Evolutionary conservation across 2,888 invertebrate species (phyloP).

Genomic region (Geophilus truncorum): DNA sequence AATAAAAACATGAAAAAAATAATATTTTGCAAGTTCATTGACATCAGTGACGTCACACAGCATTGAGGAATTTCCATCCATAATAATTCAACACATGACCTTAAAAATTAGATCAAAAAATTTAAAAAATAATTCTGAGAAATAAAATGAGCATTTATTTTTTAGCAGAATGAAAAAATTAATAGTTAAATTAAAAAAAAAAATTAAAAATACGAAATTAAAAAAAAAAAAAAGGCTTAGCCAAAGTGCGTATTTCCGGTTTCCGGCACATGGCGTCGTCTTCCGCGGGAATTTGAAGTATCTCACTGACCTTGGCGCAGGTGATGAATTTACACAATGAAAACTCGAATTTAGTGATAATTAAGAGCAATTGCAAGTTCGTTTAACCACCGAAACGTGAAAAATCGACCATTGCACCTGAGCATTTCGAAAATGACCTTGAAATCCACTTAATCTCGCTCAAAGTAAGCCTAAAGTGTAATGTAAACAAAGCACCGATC

Average conservation of each 20-base stretch:
- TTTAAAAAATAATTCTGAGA: background rate
- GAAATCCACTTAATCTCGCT: background rate
- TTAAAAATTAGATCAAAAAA: background rate
- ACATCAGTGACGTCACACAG: background rate
- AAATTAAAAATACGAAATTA: background rate
- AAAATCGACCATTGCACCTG: background rate
- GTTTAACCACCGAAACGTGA: background rate
- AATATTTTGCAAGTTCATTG: background rate
- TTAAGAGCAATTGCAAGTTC: background rate
- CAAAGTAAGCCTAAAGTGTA: background rate
- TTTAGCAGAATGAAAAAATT: background rate
- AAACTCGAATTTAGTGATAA: background rate
- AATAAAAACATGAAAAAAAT: background rate
- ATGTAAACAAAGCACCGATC: slow-evolving; percentile 18
- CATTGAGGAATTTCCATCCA: background rate
- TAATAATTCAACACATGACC: background rate
- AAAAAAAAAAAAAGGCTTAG: background rate
- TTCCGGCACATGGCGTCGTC: slow-evolving; percentile 17
- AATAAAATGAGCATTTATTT: background rate
- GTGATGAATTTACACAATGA: slow-evolving; percentile 4
- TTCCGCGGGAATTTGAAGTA: slow-evolving; percentile 27
- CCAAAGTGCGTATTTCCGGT: background rate
- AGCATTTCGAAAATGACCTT: background rate
- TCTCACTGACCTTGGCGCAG: background rate
- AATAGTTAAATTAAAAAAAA: background rate